Base-by-base conservation (phyloP, 2,113 vertebrate genomes). In the Rhinichthys klamathensis region DNA sequence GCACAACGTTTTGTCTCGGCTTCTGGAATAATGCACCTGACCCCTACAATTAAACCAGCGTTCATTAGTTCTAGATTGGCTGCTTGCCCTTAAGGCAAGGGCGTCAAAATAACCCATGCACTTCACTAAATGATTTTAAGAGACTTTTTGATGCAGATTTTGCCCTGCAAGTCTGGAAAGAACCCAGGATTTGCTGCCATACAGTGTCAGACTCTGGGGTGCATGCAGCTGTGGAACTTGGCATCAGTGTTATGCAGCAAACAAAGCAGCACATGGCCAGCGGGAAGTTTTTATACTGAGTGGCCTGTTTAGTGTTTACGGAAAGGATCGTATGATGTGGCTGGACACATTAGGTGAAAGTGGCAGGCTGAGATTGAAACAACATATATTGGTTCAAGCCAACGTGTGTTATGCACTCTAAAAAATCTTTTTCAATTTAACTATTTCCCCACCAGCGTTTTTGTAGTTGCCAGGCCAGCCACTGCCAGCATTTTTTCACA, bases 241-340 rank as follows among this genome's bases (percentile, higher is more conserved):
- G 80, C 82, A 25, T 73, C 13, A 3, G 21, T 73, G 81, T 76
- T 83, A 65, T 84, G 81, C 77, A 84, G 76, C 83, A 85, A 89
- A 87, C 76, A 84, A 88, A 83, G 58, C 77, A 78, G 76, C 69
- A 41, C 21, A 6, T 58, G 2, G 6, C 8, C 35, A 65, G 73
- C 23, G 41, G 9, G 72, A 85, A 83, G 54, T 25, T 35, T 72
- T 85, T 56, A 77, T 41, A 46, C 51, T 67, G 35, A 75, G n/a
- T 61, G 63, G 21, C 35, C 72, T 49, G 32, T 60, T 79, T 32
- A n/a, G 61, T 49, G 32, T 60, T 79, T 32, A n/a, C 4, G 1
- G 46, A 77, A 77, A 56, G 51, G 46, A 35, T 61, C 27, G 4
- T 38, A 41, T 60, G 54, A 79, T 79, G 32, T 8, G 32, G 32